phyloP scores from a whole-genome alignment of 2,888 invertebrate species.

The Apamea monoglypha region DNA sequence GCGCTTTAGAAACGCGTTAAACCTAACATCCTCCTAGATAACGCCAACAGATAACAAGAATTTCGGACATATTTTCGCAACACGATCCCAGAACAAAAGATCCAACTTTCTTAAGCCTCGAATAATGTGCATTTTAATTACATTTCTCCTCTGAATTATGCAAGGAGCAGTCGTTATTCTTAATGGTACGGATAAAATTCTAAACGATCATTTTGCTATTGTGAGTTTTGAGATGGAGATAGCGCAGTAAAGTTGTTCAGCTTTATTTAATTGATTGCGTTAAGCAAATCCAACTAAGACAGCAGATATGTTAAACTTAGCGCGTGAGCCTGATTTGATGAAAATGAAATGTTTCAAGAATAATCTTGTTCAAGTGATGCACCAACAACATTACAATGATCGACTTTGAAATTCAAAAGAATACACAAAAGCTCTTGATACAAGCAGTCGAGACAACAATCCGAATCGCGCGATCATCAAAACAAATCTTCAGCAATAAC shows the following conservation, averaged over 20 bases:
- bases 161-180: conserved; percentile 80
- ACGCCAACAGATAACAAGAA: conserved; percentile 75
- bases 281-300: conserved; percentile 24
- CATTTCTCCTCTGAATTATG: conserved; percentile 81
- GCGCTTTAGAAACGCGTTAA: conserved; percentile 11
- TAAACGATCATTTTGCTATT: conserved; percentile 79
- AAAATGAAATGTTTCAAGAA: neutral
- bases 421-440: conserved; percentile 24
- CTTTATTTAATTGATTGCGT: conserved; percentile 57
- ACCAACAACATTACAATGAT: neutral
- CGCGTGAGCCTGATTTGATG: neutral
- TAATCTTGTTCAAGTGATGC: neutral
- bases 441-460: conserved; percentile 32
- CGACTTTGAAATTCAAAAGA: conserved; percentile 21
- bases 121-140: conserved; percentile 86
- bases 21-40: conserved; percentile 75
- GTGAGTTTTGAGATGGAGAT: conserved; percentile 69
- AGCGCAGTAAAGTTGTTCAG: conserved; percentile 53
- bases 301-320: neutral
- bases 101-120: conserved; percentile 50
- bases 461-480: conserved; percentile 39
- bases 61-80: conserved; percentile 74
- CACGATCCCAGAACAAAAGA: conserved; percentile 75
- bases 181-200: conserved; percentile 83
- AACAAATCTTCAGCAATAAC: conserved; percentile 54